Evolutionary conservation across 2,113 vertebrate genomes (phyloP), one percentile per base, ranked within the genome.

Genomic region (Cettia cetti): DNA sequence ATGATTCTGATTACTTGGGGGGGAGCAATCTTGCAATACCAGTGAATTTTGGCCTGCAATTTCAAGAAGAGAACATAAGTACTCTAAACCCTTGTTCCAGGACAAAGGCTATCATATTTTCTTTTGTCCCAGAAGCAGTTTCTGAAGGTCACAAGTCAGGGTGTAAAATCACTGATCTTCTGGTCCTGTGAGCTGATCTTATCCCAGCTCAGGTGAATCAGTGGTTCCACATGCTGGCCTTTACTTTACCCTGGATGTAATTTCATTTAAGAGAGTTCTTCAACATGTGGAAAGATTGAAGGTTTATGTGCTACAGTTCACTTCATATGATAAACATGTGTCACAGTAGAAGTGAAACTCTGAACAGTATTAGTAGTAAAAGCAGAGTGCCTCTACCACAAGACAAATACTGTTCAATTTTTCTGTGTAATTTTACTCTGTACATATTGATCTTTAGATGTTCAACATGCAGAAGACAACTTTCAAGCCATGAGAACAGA

Each of bases 241-340:
- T 92, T 96, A 47, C 31, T 56, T 83, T 75, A 81, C 52, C 16
- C 50, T 79, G 66, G 49, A 54, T 66, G n/a, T 93, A 89, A 88
- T 95, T 89, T 71, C 33, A 22, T 75, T 92, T 94, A 78, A 79
- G 40, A 50, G 92, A n/a, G 21, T 14, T 91, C 15, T 95, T 78
- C 45, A 79, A 7, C 2, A 2, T 45, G 28, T 77, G 59, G 56
- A 39, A 86, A 59, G 42, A 95, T 52, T 42, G 74, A 42, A 75
- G 11, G 44, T 59, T 76, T 86, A 8, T 22, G 5, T 40, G 9
- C 39, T 90, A 59, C 59, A 54, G n/a, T 96, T 39, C 74, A 69
- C 72, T 92, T 93, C 47, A 47, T 72, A 44, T 16, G 22, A 28
- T 78, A 72, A 95, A 47, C 9, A 10, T 8, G 12, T 13, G 16